These are phyloP conservation scores for Hemiprocne comata DNA, from an alignment of 2,113 vertebrate species.

Conservation along the genomic window DNA sequence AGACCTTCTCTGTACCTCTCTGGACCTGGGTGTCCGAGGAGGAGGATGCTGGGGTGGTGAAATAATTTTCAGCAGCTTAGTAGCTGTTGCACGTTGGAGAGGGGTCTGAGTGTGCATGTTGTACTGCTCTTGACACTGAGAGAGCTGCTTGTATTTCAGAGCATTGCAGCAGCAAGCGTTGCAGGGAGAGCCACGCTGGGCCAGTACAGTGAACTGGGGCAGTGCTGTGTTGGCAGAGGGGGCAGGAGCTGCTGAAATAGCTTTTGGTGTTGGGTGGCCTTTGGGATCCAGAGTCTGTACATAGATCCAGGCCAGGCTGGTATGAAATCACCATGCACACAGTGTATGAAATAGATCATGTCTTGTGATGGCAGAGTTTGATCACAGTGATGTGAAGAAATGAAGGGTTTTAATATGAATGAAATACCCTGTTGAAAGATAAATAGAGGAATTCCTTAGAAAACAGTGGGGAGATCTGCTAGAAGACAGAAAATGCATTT, in stretches of 20 bases:
- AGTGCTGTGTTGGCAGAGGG: background rate
- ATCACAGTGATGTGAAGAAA: background rate
- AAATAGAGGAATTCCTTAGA: background rate
- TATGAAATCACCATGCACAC: fast-evolving
- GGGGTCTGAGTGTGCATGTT: fast-evolving
- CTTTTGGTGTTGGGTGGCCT: background rate
- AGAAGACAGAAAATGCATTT: background rate
- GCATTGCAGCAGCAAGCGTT: background rate
- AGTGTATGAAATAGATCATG: background rate
- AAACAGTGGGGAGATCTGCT: background rate
- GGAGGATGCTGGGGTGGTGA: background rate
- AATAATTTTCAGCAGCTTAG: background rate
- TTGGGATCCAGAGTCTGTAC: background rate
- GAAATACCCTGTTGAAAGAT: background rate
- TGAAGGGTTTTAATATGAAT: background rate
- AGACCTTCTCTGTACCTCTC: background rate
- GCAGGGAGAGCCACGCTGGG: background rate
- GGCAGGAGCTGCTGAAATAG: background rate
- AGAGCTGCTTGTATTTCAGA: background rate
- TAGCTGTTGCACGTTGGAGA: fast-evolving
- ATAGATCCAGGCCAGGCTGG: background rate
- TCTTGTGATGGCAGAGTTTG: background rate
- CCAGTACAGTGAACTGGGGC: background rate
- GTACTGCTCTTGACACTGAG: background rate
- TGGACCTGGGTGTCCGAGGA: background rate